These are phyloP conservation scores for Dryococelus australis DNA, from an alignment of 2,888 invertebrate genomes.

Conservation along the genomic window DNA sequence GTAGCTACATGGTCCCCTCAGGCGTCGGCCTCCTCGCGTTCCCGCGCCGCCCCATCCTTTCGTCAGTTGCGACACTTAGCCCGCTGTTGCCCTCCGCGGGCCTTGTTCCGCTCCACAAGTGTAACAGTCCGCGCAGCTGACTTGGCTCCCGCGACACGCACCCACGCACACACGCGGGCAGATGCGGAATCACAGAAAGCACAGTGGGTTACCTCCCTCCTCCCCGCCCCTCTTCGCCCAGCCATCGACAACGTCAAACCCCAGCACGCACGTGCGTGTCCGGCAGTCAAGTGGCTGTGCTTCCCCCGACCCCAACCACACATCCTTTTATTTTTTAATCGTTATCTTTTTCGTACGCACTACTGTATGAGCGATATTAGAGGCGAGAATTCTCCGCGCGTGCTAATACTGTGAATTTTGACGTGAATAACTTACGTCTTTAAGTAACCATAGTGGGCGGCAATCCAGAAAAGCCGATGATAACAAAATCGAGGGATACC, in stretches of 20 bases:
- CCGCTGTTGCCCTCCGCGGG: neutral
- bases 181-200: slow-evolving; percentile 4
- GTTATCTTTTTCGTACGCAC: neutral
- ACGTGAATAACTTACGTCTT: too few species aligned
- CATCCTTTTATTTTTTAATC: neutral
- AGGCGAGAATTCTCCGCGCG: too few species aligned
- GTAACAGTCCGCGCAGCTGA: neutral
- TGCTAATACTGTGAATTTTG: too few species aligned
- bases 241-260: neutral
- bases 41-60: too few species aligned
- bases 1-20: too few species aligned
- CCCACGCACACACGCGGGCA: neutral
- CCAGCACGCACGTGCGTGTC: neutral
- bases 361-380: too few species aligned
- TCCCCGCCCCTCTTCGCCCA: neutral
- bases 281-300: neutral
- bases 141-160: neutral
- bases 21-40: too few species aligned
- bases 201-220: neutral
- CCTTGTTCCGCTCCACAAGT: slow-evolving; percentile 1
- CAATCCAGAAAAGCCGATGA: too few species aligned
- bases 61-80: neutral
- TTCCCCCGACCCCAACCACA: neutral
- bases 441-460: too few species aligned
- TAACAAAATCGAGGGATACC: too few species aligned